phyloP scores from a whole-genome alignment of 37 sponge, comb jelly and placozoan species.

The Geodia barretti region DNA sequence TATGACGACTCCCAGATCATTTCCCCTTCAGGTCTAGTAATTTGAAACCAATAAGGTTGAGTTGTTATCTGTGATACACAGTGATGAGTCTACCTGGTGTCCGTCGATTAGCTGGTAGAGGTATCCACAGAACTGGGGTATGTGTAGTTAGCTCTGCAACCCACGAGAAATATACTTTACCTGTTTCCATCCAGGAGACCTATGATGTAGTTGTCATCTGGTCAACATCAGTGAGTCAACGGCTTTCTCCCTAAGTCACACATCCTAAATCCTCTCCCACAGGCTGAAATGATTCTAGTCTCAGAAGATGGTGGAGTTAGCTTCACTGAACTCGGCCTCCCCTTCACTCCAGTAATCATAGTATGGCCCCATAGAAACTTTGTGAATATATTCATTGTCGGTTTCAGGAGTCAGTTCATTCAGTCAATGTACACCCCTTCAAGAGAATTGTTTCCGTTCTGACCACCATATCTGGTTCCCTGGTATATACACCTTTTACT shows the following conservation, averaged over 20 bases:
- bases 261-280: background rate
- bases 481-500: background rate
- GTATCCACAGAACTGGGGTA: background rate
- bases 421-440: background rate
- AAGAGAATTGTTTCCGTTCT: background rate
- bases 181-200: background rate
- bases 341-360: background rate
- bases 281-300: background rate
- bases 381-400: too few species aligned
- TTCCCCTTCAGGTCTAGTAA: background rate
- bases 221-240: conserved; percentile 3
- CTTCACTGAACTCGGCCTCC: background rate
- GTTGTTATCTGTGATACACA: too few species aligned
- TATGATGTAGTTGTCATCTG: conserved; percentile 5
- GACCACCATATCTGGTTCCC: background rate
- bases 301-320: conserved; percentile 1
- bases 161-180: too few species aligned
- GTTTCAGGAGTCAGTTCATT: background rate
- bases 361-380: background rate
- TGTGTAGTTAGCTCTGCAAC: too few species aligned
- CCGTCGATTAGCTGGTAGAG: background rate
- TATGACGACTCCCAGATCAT: background rate
- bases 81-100: background rate
- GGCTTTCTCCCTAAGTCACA: background rate
- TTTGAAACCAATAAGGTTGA: background rate